Evolutionary conservation across 2,888 invertebrate genomes (phyloP), one percentile per base, ranked within the genome.

Genomic region (Zygogramma bicolorata): DNA sequence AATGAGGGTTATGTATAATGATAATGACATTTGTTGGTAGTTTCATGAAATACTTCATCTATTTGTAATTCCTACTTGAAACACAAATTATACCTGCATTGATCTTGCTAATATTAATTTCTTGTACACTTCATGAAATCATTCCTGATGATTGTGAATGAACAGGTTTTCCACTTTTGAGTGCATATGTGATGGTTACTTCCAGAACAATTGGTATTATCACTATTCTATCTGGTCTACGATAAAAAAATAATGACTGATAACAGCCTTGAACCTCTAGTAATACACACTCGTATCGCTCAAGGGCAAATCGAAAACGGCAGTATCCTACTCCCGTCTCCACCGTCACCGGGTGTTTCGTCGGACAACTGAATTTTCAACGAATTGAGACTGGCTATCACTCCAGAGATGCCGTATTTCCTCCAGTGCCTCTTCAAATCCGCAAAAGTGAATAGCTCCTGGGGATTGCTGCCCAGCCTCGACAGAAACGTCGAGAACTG

Each of bases 401-500:
- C 13, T 27, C 80, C 80, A 49, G 68, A 78, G 1, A 58, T 62
- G 1, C 73, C 66, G 60, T 75, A 79, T 18, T 57, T 74, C 22
- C 67, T 77, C 81, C 81, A 82, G 15, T 79, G 75, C 1, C 70
- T 73, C 62, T 70, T 46, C 10, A 85, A 70, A 20, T 67, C 68
- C 6, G 79, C 74, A 38, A 74, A 81, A 0, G 86, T 81, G 73
- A 82, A 85, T 7, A 84, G 46, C n/a, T 75, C 71, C 4, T 79
- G 70, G 0, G 83, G 78, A 75, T 84, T 80, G 29, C 81, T 80
- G 31, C 81, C 82, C n/a, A 81, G 78, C 65, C 78, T 70, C 57
- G 29, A 38, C 3, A 85, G 68, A 65, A 65, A 74, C 1, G 69
- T 66, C 1, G 80, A 78, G 15, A 85, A 72, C 0, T 77, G 77